phyloP scores from a whole-genome alignment of 2,113 vertebrate species.

The Prochilodus magdalenae region DNA sequence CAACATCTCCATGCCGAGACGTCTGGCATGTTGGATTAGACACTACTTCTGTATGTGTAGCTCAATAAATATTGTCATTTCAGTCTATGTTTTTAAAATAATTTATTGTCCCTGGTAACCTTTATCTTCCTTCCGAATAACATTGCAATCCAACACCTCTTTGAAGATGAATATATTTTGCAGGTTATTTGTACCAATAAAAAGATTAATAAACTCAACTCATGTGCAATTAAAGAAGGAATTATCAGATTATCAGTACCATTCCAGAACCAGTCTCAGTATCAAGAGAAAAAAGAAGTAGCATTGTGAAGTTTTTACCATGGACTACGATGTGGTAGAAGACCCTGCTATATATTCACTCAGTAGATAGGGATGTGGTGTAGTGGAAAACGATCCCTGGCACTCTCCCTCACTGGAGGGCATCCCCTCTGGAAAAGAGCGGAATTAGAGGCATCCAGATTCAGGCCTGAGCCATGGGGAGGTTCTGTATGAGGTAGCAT shows the following conservation, averaged over 20 bases:
- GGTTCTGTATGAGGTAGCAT: conserved; percentile 68
- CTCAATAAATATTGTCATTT: too few species aligned
- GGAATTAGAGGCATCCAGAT: conserved; percentile 53
- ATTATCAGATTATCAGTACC: neutral
- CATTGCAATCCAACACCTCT: too few species aligned
- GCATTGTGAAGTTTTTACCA: neutral
- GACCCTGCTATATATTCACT: conserved; percentile 7
- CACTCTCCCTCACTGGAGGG: conserved; percentile 31
- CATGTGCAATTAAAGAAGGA: neutral
- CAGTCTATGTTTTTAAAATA: too few species aligned
- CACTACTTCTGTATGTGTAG: too few species aligned
- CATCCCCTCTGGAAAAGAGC: conserved; percentile 46
- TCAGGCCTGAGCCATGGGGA: conserved; percentile 38
- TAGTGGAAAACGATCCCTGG: conserved; percentile 48
- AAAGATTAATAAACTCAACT: too few species aligned
- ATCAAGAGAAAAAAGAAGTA: neutral
- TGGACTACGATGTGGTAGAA: conserved; percentile 31
- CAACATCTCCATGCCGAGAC: too few species aligned
- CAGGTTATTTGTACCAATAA: too few species aligned
- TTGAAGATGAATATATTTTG: too few species aligned
- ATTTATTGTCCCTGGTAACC: too few species aligned
- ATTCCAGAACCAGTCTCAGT: neutral
- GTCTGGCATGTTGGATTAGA: too few species aligned
- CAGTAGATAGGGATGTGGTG: conserved; percentile 41
- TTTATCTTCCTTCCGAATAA: too few species aligned